A percentile compares a stretch with the other conserved stretches of the same genome.
These are phyloP conservation scores for human DNA, from an alignment of 2,113 vertebrate species.

Conservation along the genomic window DNA sequence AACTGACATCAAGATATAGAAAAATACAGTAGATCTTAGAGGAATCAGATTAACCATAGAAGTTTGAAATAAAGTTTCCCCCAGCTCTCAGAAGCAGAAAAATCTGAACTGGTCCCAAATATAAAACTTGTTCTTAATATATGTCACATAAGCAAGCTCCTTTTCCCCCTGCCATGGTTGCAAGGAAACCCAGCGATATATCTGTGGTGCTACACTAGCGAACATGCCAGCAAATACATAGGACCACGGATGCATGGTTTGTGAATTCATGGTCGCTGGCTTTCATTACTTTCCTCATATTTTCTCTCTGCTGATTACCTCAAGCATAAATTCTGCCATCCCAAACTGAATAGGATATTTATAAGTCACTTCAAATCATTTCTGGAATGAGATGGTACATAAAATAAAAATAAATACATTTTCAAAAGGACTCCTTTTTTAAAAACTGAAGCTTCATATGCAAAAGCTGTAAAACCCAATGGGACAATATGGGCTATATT, in stretches of 20 bases:
- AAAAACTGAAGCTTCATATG: constrained; percentile 26
- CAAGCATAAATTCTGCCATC: constrained; percentile 20
- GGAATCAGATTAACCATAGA: not conserved
- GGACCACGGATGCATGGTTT: not conserved
- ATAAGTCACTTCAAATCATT: constrained; percentile 1
- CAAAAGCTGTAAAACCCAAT: constrained; percentile 14
- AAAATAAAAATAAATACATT: constrained; percentile 41
- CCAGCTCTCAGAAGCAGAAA: not conserved
- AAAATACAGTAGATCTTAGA: not conserved
- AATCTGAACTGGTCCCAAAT: not conserved
- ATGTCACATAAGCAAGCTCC: not conserved
- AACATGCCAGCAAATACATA: not conserved
- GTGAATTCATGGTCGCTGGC: not conserved
- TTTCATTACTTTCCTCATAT: constrained; percentile 25
- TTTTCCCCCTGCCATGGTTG: not conserved
- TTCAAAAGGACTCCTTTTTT: not conserved
- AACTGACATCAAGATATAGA: not conserved
- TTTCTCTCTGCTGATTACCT: constrained; percentile 27
- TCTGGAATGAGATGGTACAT: constrained; percentile 18
- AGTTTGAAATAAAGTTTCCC: not conserved
- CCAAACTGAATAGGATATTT: not conserved
- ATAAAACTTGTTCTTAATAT: not conserved
- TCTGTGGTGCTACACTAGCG: not conserved
- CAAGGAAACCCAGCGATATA: not conserved
- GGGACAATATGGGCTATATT: constrained; percentile 1